phyloP scores from a whole-genome alignment of 2,113 vertebrate genomes.

The Phalacrocorax aristotelis region DNA sequence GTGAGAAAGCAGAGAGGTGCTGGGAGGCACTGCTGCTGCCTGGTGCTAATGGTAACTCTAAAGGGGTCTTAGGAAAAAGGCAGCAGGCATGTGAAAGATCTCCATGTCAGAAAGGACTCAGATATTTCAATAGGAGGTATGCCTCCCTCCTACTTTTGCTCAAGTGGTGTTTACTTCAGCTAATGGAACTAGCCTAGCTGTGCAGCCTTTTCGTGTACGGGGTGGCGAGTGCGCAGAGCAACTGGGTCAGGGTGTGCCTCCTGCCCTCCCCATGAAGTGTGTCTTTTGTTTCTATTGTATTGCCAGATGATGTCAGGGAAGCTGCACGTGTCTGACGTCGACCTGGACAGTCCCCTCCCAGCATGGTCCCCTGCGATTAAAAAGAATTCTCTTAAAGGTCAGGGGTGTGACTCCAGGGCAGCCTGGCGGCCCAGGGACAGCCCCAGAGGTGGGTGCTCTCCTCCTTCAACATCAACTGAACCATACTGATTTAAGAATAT shows the following conservation, averaged over 20 bases:
- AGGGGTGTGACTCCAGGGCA: not conserved
- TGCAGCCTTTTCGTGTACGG: not conserved
- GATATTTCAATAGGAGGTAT: not conserved
- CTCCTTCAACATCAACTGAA: not conserved
- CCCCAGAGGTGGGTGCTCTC: not conserved
- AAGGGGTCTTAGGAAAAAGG: not conserved
- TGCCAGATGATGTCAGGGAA: conserved; percentile 31
- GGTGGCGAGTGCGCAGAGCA: not conserved
- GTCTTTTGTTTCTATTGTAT: not conserved
- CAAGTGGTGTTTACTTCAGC: conserved; percentile 26
- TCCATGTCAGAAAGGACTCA: not conserved
- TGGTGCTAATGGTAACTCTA: not conserved
- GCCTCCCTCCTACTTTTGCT: not conserved
- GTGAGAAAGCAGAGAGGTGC: not conserved
- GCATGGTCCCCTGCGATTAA: not conserved
- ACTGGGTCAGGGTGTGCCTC: conserved; percentile 29
- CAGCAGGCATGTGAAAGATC: not conserved
- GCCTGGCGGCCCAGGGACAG: not conserved
- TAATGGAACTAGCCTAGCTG: conserved; percentile 6
- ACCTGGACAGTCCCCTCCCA: not conserved
- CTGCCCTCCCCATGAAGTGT: conserved; percentile 33
- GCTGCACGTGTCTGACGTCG: not conserved
- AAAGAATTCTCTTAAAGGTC: conserved; percentile 11
- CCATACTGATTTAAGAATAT: not conserved
- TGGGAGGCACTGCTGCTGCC: not conserved